Evolutionary conservation across 2,113 vertebrate genomes (phyloP).

Genomic region (Amblyopsis rosae): DNA sequence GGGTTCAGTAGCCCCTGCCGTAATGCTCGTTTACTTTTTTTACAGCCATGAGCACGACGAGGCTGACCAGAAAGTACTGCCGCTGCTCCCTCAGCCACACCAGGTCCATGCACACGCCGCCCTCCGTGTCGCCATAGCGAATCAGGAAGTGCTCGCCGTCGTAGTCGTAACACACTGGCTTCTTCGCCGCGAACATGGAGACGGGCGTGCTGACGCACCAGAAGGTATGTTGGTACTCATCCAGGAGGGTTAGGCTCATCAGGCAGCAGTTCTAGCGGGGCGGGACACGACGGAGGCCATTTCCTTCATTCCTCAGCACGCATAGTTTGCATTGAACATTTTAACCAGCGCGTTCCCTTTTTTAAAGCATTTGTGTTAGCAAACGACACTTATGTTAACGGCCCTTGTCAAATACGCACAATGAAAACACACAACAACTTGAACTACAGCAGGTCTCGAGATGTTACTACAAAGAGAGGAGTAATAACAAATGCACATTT

Average conservation of each 20-base stretch:
- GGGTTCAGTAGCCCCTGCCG: slow-evolving; percentile 63
- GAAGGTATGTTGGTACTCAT: slow-evolving; percentile 68
- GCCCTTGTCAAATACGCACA: too few relatives aligned
- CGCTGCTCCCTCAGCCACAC: slow-evolving; percentile 47
- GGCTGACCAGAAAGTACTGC: slow-evolving; percentile 56
- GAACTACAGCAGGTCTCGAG: too few relatives aligned
- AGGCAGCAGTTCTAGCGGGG: slow-evolving; percentile 72
- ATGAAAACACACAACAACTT: too few relatives aligned
- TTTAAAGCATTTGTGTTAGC: too few relatives aligned
- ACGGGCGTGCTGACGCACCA: slow-evolving; percentile 72
- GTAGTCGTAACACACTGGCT: slow-evolving; percentile 44
- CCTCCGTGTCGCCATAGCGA: slow-evolving; percentile 55
- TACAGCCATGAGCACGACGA: slow-evolving; percentile 62
- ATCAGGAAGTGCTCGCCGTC: slow-evolving; percentile 58
- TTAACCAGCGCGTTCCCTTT: too few relatives aligned
- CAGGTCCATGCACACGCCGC: slow-evolving; percentile 65
- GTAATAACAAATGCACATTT: too few relatives aligned
- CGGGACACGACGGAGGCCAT: not conserved
- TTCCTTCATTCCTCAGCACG: not conserved
- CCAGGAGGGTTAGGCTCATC: slow-evolving; percentile 72
- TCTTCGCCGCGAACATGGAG: slow-evolving; percentile 31
- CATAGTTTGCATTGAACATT: not conserved
- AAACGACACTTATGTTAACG: too few relatives aligned
- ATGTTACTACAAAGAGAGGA: too few relatives aligned
- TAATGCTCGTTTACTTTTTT: slow-evolving; percentile 73